These are phyloP conservation scores for Laothoe populi DNA, from an alignment of 2,888 invertebrate species.

Conservation along the genomic window DNA sequence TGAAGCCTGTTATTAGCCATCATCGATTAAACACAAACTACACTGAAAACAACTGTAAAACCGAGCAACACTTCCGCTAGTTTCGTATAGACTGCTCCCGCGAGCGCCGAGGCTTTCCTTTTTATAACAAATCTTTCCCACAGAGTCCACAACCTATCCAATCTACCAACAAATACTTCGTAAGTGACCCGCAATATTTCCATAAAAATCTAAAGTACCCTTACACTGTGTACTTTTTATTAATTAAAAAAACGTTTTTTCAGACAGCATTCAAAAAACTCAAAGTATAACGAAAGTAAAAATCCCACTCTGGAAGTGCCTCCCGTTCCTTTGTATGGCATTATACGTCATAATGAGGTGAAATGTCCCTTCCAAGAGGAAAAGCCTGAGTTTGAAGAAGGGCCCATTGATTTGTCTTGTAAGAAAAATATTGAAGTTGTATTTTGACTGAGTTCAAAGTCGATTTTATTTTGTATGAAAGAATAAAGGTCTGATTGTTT, in stretches of 20 bases:
- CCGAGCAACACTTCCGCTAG: too few species aligned
- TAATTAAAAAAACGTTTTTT: constrained; percentile 9
- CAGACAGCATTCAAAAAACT: constrained; percentile 58
- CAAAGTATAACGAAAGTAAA: constrained; percentile 37
- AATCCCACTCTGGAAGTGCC: constrained; percentile 29
- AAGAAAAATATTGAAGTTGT: constrained; percentile 37
- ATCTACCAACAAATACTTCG: too few species aligned
- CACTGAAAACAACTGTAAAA: too few species aligned
- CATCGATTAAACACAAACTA: too few species aligned
- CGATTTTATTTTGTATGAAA: not conserved
- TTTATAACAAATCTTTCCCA: too few species aligned
- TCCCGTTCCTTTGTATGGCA: constrained; percentile 60
- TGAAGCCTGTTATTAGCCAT: too few species aligned
- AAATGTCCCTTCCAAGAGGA: constrained; percentile 28
- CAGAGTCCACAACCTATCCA: too few species aligned
- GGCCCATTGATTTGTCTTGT: constrained; percentile 64
- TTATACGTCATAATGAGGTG: constrained; percentile 54
- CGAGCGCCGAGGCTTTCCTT: too few species aligned
- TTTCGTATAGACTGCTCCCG: too few species aligned
- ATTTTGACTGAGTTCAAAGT: not conserved
- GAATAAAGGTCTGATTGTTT: constrained; percentile 12
- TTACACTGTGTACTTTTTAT: too few species aligned
- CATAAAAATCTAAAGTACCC: too few species aligned
- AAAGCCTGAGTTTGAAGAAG: constrained; percentile 45
- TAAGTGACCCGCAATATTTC: too few species aligned